Percentiles rank a stretch among this genome's conserved stretches.
These are phyloP conservation scores for Nebria brevicollis DNA, from an alignment of 2,888 invertebrate species.

Conservation along the genomic window DNA sequence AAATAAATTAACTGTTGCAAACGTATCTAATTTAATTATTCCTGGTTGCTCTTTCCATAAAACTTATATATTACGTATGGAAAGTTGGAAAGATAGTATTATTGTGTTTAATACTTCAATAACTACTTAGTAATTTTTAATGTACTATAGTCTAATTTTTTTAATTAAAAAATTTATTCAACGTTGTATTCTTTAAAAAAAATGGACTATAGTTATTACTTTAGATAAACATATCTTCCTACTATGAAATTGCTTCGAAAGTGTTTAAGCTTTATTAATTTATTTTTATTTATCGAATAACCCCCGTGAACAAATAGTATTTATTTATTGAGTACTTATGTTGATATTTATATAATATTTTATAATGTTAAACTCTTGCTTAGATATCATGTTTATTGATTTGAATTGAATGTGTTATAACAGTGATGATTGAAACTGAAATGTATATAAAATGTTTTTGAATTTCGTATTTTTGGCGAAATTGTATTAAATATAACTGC, in stretches of 20 bases:
- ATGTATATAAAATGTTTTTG: constrained; percentile 42
- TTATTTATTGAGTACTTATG: constrained; percentile 17
- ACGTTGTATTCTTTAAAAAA: no score
- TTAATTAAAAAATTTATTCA: not conserved
- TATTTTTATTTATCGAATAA: constrained; percentile 17
- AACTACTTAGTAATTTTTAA: constrained; percentile 19
- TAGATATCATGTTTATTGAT: constrained; percentile 29
- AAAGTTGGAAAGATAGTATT: constrained; percentile 6
- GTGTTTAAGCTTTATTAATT: constrained; percentile 36
- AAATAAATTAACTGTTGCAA: constrained; percentile 44
- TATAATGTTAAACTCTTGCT: constrained; percentile 30
- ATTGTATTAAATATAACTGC: not conserved
- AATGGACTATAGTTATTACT: no score
- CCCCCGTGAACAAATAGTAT: constrained; percentile 6
- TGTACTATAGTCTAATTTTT: constrained; percentile 12
- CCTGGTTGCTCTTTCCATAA: constrained; percentile 27
- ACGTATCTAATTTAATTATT: constrained; percentile 20
- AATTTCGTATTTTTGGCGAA: constrained; percentile 7
- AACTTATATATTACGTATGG: constrained; percentile 3
- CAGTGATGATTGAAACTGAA: constrained; percentile 31
- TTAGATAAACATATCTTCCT: constrained; percentile 40
- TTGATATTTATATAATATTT: constrained; percentile 29
- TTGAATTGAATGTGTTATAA: constrained; percentile 23
- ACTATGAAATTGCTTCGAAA: constrained; percentile 29
- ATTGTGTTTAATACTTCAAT: constrained; percentile 5